Evolutionary conservation across 2,113 vertebrate species (phyloP), one percentile per base, ranked within the genome.

Genomic region (Ariopsis seemanni): DNA sequence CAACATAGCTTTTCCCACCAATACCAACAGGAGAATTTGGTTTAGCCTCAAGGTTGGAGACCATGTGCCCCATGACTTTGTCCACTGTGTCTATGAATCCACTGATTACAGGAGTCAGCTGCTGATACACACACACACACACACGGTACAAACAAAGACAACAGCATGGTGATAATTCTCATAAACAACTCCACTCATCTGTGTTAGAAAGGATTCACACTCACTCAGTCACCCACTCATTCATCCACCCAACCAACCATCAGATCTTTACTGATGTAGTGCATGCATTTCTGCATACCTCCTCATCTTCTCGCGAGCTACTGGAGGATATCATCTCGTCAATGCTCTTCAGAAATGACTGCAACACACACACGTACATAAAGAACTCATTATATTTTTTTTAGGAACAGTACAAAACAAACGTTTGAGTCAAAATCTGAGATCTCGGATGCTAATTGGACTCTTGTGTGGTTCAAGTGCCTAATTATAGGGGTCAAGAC

Each of bases 281-380:
- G 20, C 17, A 15, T 17, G 74, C 12, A 78, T 71, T 81, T 55
- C 48, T 65, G 78, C 80, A 5, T 71, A 97, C 96, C 95, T 96
- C 91, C 34, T 93, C 93, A 80, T 87, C 91, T 74, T 94, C 92
- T 20, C 80, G 82, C 95, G 95, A 93, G 58, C 85, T 92, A 4
- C 96, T 95, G 88, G 96, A 90, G 0, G 91, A 90, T 83, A 98
- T 91, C 18, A 97, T 93, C 79, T 97, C 95, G 87, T 95, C 96
- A 87, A 98, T 90, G 12, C 95, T 94, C 91, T 94, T 94, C 74
- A 99, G 93, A 93, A 99, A 99, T 11, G 94, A 93, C 98, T 99
- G 83, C 5, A 85, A 82, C 34, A 48, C 34, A 72, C 14, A 72
- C 34, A 72, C 27, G 6, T 14, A 71, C 4, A 75, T 2, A 75